Evolutionary conservation across 2,797 vertebrate species (phyloP), one percentile per base, ranked within the genome.

Genomic region (Hephaestus fuliginosus): DNA sequence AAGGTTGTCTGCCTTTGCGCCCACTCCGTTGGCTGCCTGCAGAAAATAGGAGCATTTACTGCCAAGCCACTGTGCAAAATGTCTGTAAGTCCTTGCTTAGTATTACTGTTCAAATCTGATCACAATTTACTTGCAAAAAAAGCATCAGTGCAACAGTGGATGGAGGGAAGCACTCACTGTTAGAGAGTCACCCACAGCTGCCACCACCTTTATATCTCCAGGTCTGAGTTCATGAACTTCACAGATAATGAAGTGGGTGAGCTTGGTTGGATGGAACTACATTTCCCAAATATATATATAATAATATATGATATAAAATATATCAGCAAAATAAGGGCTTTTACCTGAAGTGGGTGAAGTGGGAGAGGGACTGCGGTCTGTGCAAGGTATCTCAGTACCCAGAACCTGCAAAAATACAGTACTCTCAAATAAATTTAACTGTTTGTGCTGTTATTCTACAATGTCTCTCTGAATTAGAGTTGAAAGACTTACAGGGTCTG

Each of bases 111-210:
- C 2, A 17, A 49, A 25, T 71, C 8, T 25, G 1, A 48, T 28
- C 22, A 25, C 7, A 15, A 41, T 39, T 48, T 36, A 56, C 5
- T 11, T 9, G 0, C 1, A 57, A n/a, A 33, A 14, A 25, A 70
- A 56, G 25, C 25, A 25, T n/a, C n/a, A n/a, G n/a, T n/a, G n/a
- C 1, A 33, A 33, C 30, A 39, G 15, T 3, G 51, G 12, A 2
- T 56, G 9, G 30, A 20, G 4, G 17, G 4, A 65, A 65, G 49
- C 22, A 84, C 96, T 96, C 89, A 99, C 98, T 3, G 97, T 99
- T 52, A 98, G 63, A 67, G 98, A 98, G 89, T 98, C 98, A n/a
- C 98, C 98, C 20, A 99, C 77, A 18, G 98, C 97, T 58, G 96
- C 98, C 86, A 99, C 94, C 57, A 99, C 90, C 82, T 93, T 96